These are phyloP conservation scores for Drosophila subsilvestris DNA, from an alignment of 2,888 invertebrate species.

Conservation along the genomic window DNA sequence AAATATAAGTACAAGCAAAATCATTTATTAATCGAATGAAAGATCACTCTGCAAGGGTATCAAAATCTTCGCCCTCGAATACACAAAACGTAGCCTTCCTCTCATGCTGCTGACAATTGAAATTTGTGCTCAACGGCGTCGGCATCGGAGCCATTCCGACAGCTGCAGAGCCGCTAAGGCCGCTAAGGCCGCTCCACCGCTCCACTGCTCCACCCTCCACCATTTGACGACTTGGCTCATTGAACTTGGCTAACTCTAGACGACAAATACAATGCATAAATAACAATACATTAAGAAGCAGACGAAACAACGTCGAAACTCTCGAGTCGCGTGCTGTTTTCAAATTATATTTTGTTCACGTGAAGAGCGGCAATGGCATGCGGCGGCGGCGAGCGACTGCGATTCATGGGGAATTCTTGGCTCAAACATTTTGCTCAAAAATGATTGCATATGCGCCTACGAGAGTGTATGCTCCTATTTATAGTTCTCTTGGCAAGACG, in stretches of 20 bases:
- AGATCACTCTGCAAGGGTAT: background rate
- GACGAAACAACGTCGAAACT: constrained; percentile 18
- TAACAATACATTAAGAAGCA: constrained; percentile 21
- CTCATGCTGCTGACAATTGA: constrained; percentile 35
- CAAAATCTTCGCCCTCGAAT: background rate
- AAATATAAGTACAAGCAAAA: background rate
- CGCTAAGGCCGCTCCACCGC: constrained; percentile 23
- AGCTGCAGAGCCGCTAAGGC: constrained; percentile 33
- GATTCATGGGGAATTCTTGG: constrained; percentile 42
- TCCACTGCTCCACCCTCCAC: background rate
- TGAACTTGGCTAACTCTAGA: constrained; percentile 59
- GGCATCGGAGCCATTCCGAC: constrained; percentile 17
- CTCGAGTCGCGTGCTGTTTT: constrained; percentile 46
- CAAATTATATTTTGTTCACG: constrained; percentile 44
- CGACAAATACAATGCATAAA: constrained; percentile 25
- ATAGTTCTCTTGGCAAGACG: constrained; percentile 13
- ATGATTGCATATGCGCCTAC: constrained; percentile 3
- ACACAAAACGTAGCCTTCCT: background rate
- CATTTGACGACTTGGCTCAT: constrained; percentile 50
- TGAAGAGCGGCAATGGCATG: constrained; percentile 24
- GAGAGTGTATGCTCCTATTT: constrained; percentile 13
- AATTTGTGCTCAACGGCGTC: constrained; percentile 35
- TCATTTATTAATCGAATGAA: background rate
- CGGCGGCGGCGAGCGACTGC: background rate
- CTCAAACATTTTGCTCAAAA: constrained; percentile 23